Evolutionary conservation across 1,140 invertebrate species (phyloP).

Genomic region (Mactra quadrangularis): DNA sequence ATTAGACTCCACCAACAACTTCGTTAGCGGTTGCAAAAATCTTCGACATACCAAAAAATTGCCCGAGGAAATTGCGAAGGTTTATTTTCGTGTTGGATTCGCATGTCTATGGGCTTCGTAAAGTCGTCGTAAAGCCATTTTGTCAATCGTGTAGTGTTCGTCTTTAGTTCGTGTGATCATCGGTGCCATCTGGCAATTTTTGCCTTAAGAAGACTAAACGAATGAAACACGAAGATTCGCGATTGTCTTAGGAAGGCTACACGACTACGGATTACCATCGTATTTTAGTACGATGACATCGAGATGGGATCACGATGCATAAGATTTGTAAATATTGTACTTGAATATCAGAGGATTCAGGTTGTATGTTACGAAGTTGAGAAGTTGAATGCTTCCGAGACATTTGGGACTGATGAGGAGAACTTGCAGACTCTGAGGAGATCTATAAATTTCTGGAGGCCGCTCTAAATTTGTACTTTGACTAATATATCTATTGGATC

Average conservation of each 20-base stretch:
- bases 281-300: neutral
- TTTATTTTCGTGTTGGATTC: conserved; percentile 61
- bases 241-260: conserved; percentile 47
- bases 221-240: conserved; percentile 64
- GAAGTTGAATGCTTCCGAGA: neutral
- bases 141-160: conserved; percentile 53
- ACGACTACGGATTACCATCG: neutral
- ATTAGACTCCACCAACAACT: conserved; percentile 34
- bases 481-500: neutral
- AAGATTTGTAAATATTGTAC: no score
- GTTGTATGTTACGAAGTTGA: conserved; percentile 15
- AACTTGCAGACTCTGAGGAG: conserved; percentile 10
- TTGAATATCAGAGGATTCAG: conserved; percentile 14
- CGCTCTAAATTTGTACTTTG: no score
- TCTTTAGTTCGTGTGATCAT: conserved; percentile 57
- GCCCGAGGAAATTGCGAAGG: conserved; percentile 52
- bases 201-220: conserved; percentile 61
- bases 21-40: conserved; percentile 38
- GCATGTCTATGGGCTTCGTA: conserved; percentile 48
- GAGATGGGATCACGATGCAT: no score
- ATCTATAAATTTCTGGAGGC: no score
- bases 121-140: conserved; percentile 39
- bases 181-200: conserved; percentile 57
- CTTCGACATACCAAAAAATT: conserved; percentile 53
- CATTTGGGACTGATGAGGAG: conserved; percentile 22